Base-by-base conservation (phyloP, 2,797 vertebrate genomes). In the Siniperca scherzeri region DNA sequence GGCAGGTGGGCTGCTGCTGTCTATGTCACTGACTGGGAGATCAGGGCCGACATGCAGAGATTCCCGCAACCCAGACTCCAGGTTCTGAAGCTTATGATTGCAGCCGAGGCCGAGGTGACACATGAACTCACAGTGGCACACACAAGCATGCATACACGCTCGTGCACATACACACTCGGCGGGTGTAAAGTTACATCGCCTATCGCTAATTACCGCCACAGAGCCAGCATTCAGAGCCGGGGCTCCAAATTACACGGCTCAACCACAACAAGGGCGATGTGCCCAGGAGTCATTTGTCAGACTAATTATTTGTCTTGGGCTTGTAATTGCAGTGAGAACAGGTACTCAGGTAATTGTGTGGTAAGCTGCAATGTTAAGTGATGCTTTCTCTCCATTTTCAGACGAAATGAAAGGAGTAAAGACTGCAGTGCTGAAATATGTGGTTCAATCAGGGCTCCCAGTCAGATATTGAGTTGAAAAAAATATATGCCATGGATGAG, bases 271-370 rank as follows among this genome's bases (percentile, higher is more conserved):
- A 95, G 95, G 92, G 90, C 88, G 91, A 93, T 91, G 91, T 93
- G 92, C 94, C 94, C 94, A 92, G 92, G 94, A 96, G 94, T 96
- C 94, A 95, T 96, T 96, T 95, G 93, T 95, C 94, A 95, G 93
- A 94, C 94, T 96, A 96, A 96, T 96, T 96, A 95, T 96, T 95
- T 96, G 95, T 95, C 95, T 95, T 94, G 93, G 93, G 92, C 92
- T 93, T 92, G 94, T 95, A 95, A 95, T 95, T 95, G 94, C 94
- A 89, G 91, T 81, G 91, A 88, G 94, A 95, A 93, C 95, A 96
- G 95, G 94, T 95, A 96, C 91, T 92, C 95, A 95, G 94, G 94
- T 95, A 95, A 95, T 94, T 95, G 94, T 92, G 92, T 93, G 91
- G 91, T 92, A 92, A 94, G 94, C 92, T 95, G 91, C 89, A 79